phyloP scores from a whole-genome alignment of 2,888 invertebrate genomes.

The Caenorhabditis sp. region DNA sequence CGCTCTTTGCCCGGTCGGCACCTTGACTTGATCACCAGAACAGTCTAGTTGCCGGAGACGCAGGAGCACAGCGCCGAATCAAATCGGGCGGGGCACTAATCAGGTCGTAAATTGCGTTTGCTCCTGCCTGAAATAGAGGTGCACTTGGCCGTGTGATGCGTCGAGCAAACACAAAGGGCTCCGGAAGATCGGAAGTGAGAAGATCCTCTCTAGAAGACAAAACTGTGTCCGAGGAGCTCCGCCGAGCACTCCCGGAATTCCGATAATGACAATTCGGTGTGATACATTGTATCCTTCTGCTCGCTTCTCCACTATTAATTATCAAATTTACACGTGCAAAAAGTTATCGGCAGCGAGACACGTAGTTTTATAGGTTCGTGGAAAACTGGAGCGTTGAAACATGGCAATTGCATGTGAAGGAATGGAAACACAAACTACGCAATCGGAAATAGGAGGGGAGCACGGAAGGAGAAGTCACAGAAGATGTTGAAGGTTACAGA shows the following conservation, averaged over 20 bases:
- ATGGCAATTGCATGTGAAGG: not conserved
- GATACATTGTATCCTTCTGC: conserved; percentile 35
- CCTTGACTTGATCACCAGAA: conserved; percentile 16
- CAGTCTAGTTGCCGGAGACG: conserved; percentile 18
- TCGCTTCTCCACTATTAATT: conserved; percentile 23
- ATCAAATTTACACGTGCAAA: conserved; percentile 48
- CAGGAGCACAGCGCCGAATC: conserved; percentile 6
- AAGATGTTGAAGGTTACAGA: not conserved
- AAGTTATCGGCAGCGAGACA: conserved; percentile 19
- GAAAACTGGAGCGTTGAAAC: conserved; percentile 33
- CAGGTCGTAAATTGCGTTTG: conserved; percentile 20
- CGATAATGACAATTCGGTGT: conserved; percentile 21
- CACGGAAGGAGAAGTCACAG: not conserved
- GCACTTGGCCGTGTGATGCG: conserved; percentile 10
- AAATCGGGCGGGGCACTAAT: conserved; percentile 15
- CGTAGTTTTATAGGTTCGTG: conserved; percentile 39
- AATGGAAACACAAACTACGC: conserved; percentile 32
- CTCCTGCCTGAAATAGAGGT: conserved; percentile 8
- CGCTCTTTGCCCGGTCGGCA: conserved; percentile 19
- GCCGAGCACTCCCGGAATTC: conserved; percentile 32
- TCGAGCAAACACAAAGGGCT: not conserved
- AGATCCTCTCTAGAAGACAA: not conserved
- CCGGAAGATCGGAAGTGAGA: not conserved
- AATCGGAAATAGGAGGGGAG: conserved; percentile 1
- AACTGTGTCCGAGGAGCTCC: not conserved